Evolutionary conservation across 2,113 vertebrate genomes (phyloP).

Genomic region (Ranitomeya variabilis): DNA sequence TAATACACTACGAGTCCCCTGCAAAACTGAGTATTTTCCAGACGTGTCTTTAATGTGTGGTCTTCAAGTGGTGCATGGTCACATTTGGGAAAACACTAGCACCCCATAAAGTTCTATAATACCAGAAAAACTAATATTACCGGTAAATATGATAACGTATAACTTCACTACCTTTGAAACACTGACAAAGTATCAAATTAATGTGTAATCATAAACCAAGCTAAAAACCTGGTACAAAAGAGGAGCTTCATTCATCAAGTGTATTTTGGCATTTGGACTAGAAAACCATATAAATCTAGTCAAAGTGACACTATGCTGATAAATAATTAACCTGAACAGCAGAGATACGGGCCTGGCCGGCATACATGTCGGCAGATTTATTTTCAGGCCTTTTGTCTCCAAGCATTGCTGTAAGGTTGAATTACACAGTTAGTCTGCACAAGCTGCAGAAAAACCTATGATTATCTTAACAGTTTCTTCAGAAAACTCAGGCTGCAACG

Average conservation of each 20-base stretch:
- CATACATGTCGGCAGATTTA: conserved; percentile 5
- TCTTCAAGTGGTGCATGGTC: too few species aligned
- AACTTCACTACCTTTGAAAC: too few species aligned
- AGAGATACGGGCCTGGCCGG: not conserved
- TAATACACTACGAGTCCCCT: too few species aligned
- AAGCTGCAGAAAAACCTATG: not conserved
- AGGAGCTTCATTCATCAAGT: not conserved
- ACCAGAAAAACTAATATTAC: too few species aligned
- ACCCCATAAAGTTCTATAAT: too few species aligned
- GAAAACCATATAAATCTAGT: not conserved
- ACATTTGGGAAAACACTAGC: too few species aligned
- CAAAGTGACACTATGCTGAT: not conserved
- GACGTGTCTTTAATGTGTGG: too few species aligned
- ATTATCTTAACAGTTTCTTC: not conserved
- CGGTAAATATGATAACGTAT: too few species aligned
- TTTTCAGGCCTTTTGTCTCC: not conserved
- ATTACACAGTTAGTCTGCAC: not conserved
- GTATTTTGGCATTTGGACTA: not conserved
- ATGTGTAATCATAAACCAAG: too few species aligned
- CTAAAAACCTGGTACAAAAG: too few species aligned
- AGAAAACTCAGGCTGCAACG: not conserved
- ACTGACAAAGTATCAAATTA: too few species aligned
- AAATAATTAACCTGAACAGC: not conserved
- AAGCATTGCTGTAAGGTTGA: not conserved
- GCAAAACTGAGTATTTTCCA: too few species aligned